Percentiles rank a stretch among this genome's conserved stretches.
Conservation (phyloP, 2,113 vertebrate genomes). For the Reinhardtius hippoglossoides region DNA sequence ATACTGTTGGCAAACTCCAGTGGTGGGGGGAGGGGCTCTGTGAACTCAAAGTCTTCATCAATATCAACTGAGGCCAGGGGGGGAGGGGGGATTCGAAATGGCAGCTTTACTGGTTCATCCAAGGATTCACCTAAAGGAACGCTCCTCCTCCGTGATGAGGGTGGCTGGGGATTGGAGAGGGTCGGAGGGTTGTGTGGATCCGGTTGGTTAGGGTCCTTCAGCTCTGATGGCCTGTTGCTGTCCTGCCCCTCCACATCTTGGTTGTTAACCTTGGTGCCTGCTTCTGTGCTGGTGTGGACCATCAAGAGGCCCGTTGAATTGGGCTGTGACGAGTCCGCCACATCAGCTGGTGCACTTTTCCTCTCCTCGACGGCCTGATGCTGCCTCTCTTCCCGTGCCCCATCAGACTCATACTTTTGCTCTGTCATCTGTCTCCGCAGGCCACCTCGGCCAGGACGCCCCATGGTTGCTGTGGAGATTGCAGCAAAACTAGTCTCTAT, state of each 20-base stretch:
- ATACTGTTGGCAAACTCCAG: conserved; percentile 98
- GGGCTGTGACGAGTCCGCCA: conserved; percentile 87
- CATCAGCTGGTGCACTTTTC: conserved; percentile 87
- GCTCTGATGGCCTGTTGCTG: conserved; percentile 74
- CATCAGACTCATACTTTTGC: conserved; percentile 88
- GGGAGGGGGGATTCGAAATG: conserved; percentile 94
- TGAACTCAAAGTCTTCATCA: conserved; percentile 95
- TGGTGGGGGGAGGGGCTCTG: conserved; percentile 95
- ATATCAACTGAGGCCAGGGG: conserved; percentile 93
- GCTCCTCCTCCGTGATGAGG: conserved; percentile 83
- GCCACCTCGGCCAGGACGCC: conserved; percentile 81
- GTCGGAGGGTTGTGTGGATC: conserved; percentile 74
- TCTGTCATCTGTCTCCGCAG: conserved; percentile 89
- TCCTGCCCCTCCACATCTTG: conserved; percentile 75
- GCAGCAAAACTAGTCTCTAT: conserved; percentile 85
- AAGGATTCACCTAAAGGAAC: conserved; percentile 87
- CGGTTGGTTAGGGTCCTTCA: conserved; percentile 83
- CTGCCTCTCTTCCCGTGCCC: conserved; percentile 82
- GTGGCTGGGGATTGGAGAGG: conserved; percentile 72
- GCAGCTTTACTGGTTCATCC: conserved; percentile 90
- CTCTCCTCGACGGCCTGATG: conserved; percentile 82
- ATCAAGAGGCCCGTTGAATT: conserved; percentile 92
- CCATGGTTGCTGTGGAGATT: conserved; percentile 79
- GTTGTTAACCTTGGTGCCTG: conserved; percentile 60
- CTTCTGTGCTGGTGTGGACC: conserved; percentile 90